Evolutionary conservation across 1,140 invertebrate species (phyloP).

Genomic region (Polypedilum pembai): DNA sequence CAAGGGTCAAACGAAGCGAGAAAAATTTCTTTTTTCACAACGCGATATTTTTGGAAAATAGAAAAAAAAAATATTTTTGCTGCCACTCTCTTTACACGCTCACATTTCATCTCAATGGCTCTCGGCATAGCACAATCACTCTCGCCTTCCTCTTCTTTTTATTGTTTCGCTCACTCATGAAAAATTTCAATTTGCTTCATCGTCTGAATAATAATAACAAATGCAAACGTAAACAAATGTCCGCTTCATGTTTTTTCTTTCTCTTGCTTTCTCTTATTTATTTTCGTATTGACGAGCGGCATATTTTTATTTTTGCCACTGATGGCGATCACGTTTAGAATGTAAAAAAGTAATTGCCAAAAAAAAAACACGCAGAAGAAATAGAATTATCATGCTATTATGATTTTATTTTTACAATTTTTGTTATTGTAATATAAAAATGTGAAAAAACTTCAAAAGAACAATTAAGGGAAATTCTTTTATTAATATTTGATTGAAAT

Average conservation of each 20-base stretch:
- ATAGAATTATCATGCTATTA: too few relatives aligned
- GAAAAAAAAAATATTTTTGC: background rate
- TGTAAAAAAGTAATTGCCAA: background rate
- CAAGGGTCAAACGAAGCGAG: background rate
- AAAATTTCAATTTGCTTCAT: background rate
- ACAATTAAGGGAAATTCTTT: too few relatives aligned
- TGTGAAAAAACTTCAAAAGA: too few relatives aligned
- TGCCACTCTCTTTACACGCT: background rate
- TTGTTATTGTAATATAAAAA: too few relatives aligned
- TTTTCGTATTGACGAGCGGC: too few relatives aligned
- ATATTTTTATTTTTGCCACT: too few relatives aligned
- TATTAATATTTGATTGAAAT: too few relatives aligned
- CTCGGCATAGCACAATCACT: background rate
- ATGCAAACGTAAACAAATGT: background rate
- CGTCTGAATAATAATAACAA: background rate
- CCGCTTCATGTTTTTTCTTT: conserved; percentile 9
- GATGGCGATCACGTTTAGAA: background rate
- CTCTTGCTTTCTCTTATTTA: background rate
- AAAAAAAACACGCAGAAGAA: too few relatives aligned
- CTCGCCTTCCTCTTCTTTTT: background rate
- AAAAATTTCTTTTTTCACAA: background rate
- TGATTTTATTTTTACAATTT: too few relatives aligned
- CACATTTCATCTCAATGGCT: background rate
- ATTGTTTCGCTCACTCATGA: conserved; percentile 9
- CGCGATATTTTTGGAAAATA: conserved; percentile 12